Base-by-base conservation (phyloP, 2,113 vertebrate species). In the Poeciliopsis turrubarensis region DNA sequence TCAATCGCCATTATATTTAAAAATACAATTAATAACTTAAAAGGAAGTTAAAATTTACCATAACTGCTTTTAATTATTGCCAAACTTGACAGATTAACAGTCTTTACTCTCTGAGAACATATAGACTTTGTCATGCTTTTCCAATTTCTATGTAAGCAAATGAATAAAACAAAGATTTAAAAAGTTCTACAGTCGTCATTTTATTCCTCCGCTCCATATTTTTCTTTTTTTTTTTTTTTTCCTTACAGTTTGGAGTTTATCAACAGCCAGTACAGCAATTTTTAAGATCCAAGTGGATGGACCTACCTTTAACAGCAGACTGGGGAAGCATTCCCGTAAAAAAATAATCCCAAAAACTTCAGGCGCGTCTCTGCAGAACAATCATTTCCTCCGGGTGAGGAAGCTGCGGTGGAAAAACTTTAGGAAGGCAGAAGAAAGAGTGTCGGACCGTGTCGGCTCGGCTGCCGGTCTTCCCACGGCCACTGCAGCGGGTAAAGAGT, bases 271-370 rank as follows among this genome's bases (percentile, higher is more conserved):
- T 57, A 57, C 11, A 57, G 51, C 22, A 54, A 15, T 41, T 15
- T 15, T 15, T 41, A 15, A n/a, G 22, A 47, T 73, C 39, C 57
- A 79, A 75, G 65, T 68, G 70, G 65, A 70, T 68, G 39, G 64
- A 86, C 89, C 30, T 85, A 93, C 92, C 89, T 91, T 92, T 71
- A 41, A 64, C 29, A 34, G 79, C 79, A 86, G 80, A 81, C 86
- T 30, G 86, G 77, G 78, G 84, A 90, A 87, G 78, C 91, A 93
- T 93, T 90, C 91, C 91, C 89, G 79, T 12, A 62, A 70, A 54
- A 80, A 37, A 37, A 37, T 2, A 37, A 37, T 37, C 72, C 57
- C 72, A 60, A 62, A 44, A 70, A 65, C 83, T 82, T 78, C 41
- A 77, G 54, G 27, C 82, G 78, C 73, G 68, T 47, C 44, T 47